Base-by-base conservation (phyloP, 2,797 vertebrate genomes). In the Periparus ater region DNA sequence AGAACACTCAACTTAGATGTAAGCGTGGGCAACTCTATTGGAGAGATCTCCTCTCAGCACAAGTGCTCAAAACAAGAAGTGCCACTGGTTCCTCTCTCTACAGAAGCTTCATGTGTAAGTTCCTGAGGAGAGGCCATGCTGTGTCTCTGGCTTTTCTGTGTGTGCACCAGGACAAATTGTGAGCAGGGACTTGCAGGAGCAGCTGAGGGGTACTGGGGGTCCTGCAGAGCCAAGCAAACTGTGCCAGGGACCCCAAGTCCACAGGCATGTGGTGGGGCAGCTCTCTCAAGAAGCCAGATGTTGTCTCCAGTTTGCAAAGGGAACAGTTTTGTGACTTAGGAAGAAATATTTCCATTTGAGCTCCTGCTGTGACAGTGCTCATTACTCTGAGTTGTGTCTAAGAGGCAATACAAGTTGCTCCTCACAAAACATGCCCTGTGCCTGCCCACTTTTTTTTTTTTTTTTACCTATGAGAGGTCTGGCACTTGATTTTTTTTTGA, bases 361-460 rank as follows among this genome's bases (percentile, higher is more conserved):
- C 53, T 85, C 93, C 86, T 72, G 93, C 81, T 85, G 90, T 29
- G 92, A 27, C 2, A 17, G 34, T 30, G 67, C 88, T 94, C 66
- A 13, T 86, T 94, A 86, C 44, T 61, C 71, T 51, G 8, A 25
- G 77, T 65, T 62, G 34, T 80, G 77, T 77, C 48, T 80, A 74
- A 91, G 68, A 27, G 38, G 63, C 20, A 0, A 77, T 83, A 74
- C 32, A 9, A 61, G 66, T 29, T 83, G 55, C 55, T 79, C 38
- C 75, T 66, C 1, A 0, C 29, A 57, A 63, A 61, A 62, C 1
- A 1, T 47, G 53, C 65, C 48, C 45, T 50, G 23, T 17, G 36
- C 30, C 67, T 60, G 25, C 18, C 53, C n/a, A 42, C 23, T 4
- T n/a, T 50, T 50, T 25, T 16, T 57, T 30, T 30, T 61, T 29